Evolutionary conservation across 2,113 vertebrate genomes (phyloP).

Genomic region (Oreochromis niloticus): DNA sequence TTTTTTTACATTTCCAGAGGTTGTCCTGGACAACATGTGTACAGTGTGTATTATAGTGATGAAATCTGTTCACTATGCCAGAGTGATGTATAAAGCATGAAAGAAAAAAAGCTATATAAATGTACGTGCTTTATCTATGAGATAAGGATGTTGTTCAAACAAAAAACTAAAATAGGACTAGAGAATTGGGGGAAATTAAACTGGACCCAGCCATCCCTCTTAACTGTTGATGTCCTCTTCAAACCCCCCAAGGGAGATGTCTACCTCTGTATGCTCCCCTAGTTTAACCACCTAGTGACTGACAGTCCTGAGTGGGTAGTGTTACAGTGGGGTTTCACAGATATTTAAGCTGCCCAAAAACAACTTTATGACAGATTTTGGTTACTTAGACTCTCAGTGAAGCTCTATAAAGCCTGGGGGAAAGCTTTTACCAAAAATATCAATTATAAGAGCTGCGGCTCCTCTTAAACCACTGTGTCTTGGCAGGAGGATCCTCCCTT

Average conservation of each 20-base stretch:
- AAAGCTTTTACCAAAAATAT: not conserved
- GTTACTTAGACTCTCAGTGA: not conserved
- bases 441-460: not conserved
- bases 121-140: not conserved
- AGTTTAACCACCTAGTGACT: not conserved
- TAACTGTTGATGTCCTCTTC: not conserved
- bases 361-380: not conserved
- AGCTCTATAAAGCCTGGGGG: not conserved
- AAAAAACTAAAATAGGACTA: not conserved
- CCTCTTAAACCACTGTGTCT: not conserved
- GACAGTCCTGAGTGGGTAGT: not conserved
- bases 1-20: not conserved
- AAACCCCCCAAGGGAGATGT: not conserved
- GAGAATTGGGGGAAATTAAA: not conserved
- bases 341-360: not conserved
- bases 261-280: not conserved
- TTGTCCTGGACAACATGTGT: not conserved
- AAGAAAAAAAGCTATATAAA: not conserved
- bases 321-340: not conserved
- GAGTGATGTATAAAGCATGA: not conserved
- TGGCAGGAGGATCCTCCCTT: not conserved
- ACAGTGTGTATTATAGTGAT: not conserved
- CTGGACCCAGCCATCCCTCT: not conserved
- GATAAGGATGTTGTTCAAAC: not conserved
- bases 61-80: not conserved